phyloP scores from a whole-genome alignment of 1,140 invertebrate species.

The Mercenaria mercenaria region DNA sequence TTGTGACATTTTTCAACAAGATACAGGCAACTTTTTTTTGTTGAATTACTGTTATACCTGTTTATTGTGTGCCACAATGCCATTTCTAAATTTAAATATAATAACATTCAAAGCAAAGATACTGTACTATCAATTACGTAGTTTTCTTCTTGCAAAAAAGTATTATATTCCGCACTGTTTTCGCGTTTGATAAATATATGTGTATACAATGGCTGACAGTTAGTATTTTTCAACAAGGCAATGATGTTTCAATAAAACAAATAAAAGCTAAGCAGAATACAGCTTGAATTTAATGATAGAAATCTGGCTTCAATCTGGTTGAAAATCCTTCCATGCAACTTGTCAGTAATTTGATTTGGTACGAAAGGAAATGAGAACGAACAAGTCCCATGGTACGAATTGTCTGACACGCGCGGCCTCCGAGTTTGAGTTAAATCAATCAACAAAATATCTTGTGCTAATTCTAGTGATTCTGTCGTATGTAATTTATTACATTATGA shows the following conservation, averaged over 20 bases:
- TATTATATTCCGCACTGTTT: background rate
- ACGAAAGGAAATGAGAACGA: conserved; percentile 40
- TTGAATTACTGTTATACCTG: too few relatives aligned
- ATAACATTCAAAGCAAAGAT: background rate
- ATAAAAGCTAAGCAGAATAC: background rate
- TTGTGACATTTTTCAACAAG: too few relatives aligned
- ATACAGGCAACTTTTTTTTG: too few relatives aligned
- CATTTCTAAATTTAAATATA: too few relatives aligned
- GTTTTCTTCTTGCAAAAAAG: background rate
- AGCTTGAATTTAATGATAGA: conserved; percentile 27
- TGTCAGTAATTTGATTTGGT: conserved; percentile 62
- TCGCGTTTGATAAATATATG: background rate
- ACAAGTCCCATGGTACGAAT: conserved; percentile 34
- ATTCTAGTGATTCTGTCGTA: conserved; percentile 29
- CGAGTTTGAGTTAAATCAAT: conserved; percentile 23
- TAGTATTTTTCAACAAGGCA: too few relatives aligned
- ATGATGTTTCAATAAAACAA: background rate
- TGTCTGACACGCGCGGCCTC: conserved; percentile 13
- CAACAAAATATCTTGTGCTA: conserved; percentile 44
- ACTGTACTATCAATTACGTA: background rate
- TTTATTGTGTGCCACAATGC: too few relatives aligned
- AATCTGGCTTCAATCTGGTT: conserved; percentile 61
- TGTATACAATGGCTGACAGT: background rate
- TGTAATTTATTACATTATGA: conserved; percentile 41
- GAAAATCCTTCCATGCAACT: conserved; percentile 44